Evolutionary conservation across 2,888 invertebrate genomes (phyloP), one percentile per base, ranked within the genome.

Genomic region (Brenthis hecate): DNA sequence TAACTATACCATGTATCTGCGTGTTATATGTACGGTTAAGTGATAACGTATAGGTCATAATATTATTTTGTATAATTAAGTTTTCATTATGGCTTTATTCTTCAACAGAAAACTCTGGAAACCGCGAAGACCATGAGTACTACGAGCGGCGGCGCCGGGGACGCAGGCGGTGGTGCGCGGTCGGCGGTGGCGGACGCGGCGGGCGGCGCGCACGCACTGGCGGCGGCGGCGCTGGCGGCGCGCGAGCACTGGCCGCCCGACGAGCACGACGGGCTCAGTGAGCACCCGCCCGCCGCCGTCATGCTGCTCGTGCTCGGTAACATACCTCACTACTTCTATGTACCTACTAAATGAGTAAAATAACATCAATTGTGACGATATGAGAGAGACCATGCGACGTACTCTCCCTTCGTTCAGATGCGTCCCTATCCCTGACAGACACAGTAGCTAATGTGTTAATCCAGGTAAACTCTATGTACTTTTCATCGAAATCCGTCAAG

Each of bases 261-360:
- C 64, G 93, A 93, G 79, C 94, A 89, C 78, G 96, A 95, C 85
- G 96, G 95, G 0, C 93, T 94, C 71, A 94, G 95, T 73, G 94
- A 95, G 79, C 94, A 94, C 66, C 97, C 97, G 28, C 95, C 95
- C 63, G 97, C 97, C 66, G 97, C 97, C 11, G 94, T 97, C 60
- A 92, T 97, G 76, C 96, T 97, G 11, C 92, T 97, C 51, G 95
- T 96, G 47, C 88, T 97, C 76, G 97, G 96, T 94, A 85, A 80
- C 3, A 11, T n/a, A 23, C 14, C 43, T 16, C 13, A 2, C 36
- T 43, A 11, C 8, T 11, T 43, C 8, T 43, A 2, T 8, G 36
- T 43, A 3, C 0, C 1, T 36, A 11, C 11, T 11, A 43, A 11
- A 43, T 11, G 11, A 43, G 36, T 36, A 8, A 36, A 43, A 11